Evolutionary conservation across 2,888 invertebrate genomes (phyloP), one percentile per base, ranked within the genome.

Genomic region (Archips crataeganus): DNA sequence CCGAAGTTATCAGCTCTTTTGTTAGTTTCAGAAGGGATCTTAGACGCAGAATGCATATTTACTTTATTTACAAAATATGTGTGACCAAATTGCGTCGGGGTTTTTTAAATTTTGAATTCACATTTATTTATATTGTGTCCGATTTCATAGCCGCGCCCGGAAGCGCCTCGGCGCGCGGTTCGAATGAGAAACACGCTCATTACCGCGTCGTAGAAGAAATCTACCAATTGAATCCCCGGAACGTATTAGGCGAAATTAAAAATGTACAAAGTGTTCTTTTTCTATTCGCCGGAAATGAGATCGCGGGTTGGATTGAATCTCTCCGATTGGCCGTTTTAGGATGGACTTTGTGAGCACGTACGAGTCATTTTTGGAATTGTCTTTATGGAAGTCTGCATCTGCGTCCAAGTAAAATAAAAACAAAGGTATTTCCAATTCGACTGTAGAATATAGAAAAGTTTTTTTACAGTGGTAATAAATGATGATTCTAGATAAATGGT

Each of bases 151-250:
- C 87, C 81, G 47, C 73, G 78, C 78, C 57, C 70, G 77, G 75
- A 64, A 77, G 78, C 75, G 65, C 75, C 66, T 70, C 60, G 76
- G 81, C 70, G 81, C 70, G 84, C 83, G 86, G 82, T 77, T 78
- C 79, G 86, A 86, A 85, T 88, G 83, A 84, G 83, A 87, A 88
- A 87, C 82, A 82, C 81, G 78, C 83, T 85, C 84, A 87, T 88
- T 88, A 89, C 84, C 78, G 79, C 79, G 70, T 76, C 79, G 78
- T 75, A 71, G 67, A 74, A 74, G 75, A 68, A 77, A 73, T 73
- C 68, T 68, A 23, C 72, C 72, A 57, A 73, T 73, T 73, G 68
- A 73, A 73, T 68, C 68, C 72, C 67, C 67, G 54, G 68, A 67
- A 68, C 68, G 68, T 73, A 68, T 73, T 73, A 73, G 68, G 57